phyloP scores from a whole-genome alignment of 2,888 invertebrate species.

The Agrotis ipsilon region DNA sequence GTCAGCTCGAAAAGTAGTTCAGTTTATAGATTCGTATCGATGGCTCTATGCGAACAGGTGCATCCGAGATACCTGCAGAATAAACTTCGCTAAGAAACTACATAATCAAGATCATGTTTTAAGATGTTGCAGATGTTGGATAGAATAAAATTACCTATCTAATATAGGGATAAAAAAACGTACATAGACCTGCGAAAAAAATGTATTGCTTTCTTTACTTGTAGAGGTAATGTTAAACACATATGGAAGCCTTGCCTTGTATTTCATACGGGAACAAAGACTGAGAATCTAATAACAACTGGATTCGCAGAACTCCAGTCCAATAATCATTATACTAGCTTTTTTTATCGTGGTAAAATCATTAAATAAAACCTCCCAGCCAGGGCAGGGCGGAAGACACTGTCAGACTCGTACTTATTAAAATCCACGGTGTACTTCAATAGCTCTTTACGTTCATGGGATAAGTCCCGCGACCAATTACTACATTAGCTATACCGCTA shows the following conservation, averaged over 20 bases:
- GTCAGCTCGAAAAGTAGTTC: slow-evolving; percentile 36
- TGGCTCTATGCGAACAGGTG: slow-evolving; percentile 48
- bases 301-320: background rate
- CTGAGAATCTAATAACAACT: background rate
- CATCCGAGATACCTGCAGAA: slow-evolving; percentile 44
- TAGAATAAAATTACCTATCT: slow-evolving; percentile 39
- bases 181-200: background rate
- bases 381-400: too few relatives aligned
- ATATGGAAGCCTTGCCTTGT: background rate
- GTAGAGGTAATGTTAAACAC: background rate
- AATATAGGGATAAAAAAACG: background rate
- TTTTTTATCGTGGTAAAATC: too few relatives aligned
- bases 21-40: slow-evolving; percentile 51
- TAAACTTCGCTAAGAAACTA: slow-evolving; percentile 46
- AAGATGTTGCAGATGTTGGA: slow-evolving; percentile 36
- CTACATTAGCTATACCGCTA: background rate
- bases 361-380: too few relatives aligned
- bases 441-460: too few relatives aligned
- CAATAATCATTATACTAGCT: too few relatives aligned
- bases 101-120: slow-evolving; percentile 51
- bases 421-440: too few relatives aligned
- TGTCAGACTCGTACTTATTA: too few relatives aligned
- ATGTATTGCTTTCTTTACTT: background rate
- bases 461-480: too few relatives aligned
- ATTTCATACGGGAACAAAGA: too few relatives aligned